Conservation (phyloP, 2,113 vertebrate genomes). For the Felis catus region F.catus_Fca126_mat1.0 CM031413.1:5919001-5919500, state of each 20-base stretch:
- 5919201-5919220: conserved; percentile 66
- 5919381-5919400: rapidly evolving
- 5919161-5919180: conserved; percentile 79
- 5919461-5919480: neutral
- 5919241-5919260: conserved; percentile 46
- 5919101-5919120: conserved; percentile 61
- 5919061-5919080: conserved; percentile 67
- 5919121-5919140: conserved; percentile 78
- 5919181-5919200: conserved; percentile 79
- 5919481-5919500: neutral
- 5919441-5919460: neutral
- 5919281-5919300: neutral
- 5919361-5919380: neutral
- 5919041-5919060: conserved; percentile 67
- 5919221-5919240: conserved; percentile 63
- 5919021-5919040: conserved; percentile 72
- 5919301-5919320: neutral
- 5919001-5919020: conserved; percentile 82
- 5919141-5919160: conserved; percentile 77
- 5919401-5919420: neutral
- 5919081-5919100: conserved; percentile 48
- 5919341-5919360: neutral
- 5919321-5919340: neutral
- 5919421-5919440: rapidly evolving
- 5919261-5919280: neutral